Base-by-base conservation (phyloP, 2,888 invertebrate genomes). In the Tenthredo livida region DNA sequence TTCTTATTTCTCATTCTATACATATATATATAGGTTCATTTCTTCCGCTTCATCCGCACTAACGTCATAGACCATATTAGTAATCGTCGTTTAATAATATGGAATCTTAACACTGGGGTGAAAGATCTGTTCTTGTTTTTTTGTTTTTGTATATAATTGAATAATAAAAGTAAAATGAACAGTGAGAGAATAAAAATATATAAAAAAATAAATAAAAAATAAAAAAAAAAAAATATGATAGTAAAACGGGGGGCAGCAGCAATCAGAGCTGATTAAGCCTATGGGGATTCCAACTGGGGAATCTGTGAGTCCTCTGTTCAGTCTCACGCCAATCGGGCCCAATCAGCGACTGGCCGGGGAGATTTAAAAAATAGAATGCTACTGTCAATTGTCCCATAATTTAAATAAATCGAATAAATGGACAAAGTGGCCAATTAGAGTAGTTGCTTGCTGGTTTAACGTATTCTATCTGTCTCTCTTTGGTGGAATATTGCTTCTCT, bases 361-460 rank as follows among this genome's bases (percentile, higher is more conserved):
- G 93, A 93, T 93, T 93, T 93, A 93, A 93, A 93, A 93, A 93
- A 93, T 93, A 93, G 93, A 93, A 93, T 93, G 93, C 93, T 93
- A 93, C 93, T 93, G 93, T 93, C 93, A 93, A 93, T 93, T 93
- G 93, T 93, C 93, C 93, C 93, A 93, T 93, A 93, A 93, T 93
- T 93, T 93, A 93, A 93, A 93, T 93, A 93, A 93, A 93, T 93
- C 93, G 93, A 93, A 93, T 93, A 93, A 93, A 93, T 93, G 93
- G 93, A 93, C 93, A 93, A 93, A 93, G 93, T 93, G 93, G 93
- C 92, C 93, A 93, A 93, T 93, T 93, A 93, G 93, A 93, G 92
- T 92, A 92, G 92, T 92, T 92, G 91, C 88, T 89, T 90, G 90
- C 90, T 90, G 90, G 91, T 92, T 92, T 91, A 91, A 91, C 90